Conservation (phyloP, 2,113 vertebrate species). For the Anas platyrhynchos region DNA sequence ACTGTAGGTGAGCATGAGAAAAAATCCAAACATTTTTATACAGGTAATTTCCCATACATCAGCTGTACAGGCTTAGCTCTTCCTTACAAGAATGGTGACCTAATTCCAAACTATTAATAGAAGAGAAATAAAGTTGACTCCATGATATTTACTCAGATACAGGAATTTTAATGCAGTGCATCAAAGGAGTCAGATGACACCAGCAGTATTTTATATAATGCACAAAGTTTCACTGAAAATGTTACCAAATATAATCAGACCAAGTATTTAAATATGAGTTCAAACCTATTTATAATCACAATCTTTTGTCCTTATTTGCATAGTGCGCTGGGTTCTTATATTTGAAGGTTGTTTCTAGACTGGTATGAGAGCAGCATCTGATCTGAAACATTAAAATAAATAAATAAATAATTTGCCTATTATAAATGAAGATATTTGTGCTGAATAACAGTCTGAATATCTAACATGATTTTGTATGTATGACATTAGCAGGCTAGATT, state of each 20-base stretch:
- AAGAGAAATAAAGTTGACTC: conserved; percentile 50
- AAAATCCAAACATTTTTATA: background rate
- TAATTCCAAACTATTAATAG: conserved; percentile 65
- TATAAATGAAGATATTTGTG: background rate
- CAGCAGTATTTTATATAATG: conserved; percentile 33
- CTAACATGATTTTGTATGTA: background rate
- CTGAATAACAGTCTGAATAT: background rate
- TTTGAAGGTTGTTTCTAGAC: background rate
- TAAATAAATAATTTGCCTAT: background rate
- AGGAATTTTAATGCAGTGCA: conserved; percentile 56
- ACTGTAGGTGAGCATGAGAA: background rate
- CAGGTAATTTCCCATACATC: conserved; percentile 7
- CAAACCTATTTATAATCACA: conserved; percentile 19
- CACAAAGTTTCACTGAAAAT: background rate
- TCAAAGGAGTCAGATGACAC: conserved; percentile 57
- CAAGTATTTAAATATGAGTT: conserved; percentile 17
- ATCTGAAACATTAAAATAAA: background rate
- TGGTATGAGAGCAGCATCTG: background rate
- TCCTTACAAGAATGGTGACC: conserved; percentile 27
- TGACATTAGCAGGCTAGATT: background rate
- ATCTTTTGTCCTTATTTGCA: background rate
- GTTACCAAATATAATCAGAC: conserved; percentile 13
- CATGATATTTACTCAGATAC: conserved; percentile 19
- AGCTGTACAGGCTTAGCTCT: conserved; percentile 4
- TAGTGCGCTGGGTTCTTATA: background rate